phyloP scores from a whole-genome alignment of 2,113 vertebrate species.

The Rhadina sibilatrix region DNA sequence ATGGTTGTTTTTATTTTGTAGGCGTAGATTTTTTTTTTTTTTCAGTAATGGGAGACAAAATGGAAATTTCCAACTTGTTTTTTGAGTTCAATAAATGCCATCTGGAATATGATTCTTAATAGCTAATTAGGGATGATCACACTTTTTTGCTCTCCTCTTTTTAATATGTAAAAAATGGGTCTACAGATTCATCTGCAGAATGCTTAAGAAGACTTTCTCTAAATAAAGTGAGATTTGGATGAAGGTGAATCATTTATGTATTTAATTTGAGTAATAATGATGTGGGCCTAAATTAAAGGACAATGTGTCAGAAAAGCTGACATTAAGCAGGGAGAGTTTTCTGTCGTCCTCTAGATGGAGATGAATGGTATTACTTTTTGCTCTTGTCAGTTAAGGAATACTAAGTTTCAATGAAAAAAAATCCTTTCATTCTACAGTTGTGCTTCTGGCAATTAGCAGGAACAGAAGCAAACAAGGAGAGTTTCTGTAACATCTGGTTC shows the following conservation, averaged over 20 bases:
- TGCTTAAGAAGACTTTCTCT: not conserved
- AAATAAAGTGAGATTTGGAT: not conserved
- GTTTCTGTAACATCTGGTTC: not conserved
- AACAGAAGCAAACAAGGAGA: not conserved
- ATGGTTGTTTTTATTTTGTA: constrained; percentile 29
- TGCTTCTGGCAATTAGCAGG: not conserved
- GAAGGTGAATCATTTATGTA: not conserved
- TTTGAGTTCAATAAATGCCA: not conserved
- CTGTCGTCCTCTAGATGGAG: not conserved
- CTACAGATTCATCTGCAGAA: not conserved
- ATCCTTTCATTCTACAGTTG: not conserved
- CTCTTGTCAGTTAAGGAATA: not conserved
- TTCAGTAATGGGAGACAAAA: constrained; percentile 9
- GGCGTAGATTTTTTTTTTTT: not conserved
- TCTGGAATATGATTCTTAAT: not conserved
- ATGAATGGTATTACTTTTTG: not conserved
- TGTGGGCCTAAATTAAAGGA: not conserved
- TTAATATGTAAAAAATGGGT: not conserved
- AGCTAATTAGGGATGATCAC: not conserved
- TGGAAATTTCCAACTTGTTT: constrained; percentile 1
- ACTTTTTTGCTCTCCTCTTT: not conserved
- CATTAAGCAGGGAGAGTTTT: not conserved
- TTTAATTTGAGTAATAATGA: not conserved
- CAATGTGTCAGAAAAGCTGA: not conserved
- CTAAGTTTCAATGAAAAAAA: not conserved